Evolutionary conservation across 1,140 invertebrate species (phyloP), one percentile per base, ranked within the genome.

Genomic region (Epicauta chinensis): DNA sequence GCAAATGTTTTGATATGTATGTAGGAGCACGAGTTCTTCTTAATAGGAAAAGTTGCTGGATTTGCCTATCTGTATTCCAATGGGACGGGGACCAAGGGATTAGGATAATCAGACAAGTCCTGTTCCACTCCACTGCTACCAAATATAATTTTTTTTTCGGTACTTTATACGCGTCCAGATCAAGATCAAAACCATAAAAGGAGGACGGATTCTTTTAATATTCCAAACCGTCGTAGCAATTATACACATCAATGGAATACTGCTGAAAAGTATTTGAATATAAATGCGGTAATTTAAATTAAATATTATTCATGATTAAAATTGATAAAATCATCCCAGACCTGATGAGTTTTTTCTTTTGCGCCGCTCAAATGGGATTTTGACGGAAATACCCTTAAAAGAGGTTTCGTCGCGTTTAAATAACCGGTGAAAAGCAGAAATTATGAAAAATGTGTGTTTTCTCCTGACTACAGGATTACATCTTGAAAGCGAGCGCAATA

Each of bases 1-100:
- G 58, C 58, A 60, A 60, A 60, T 60, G 44, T 53, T 60, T 56
- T 52, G 54, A 60, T 60, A 60, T 60, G 55, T 60, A 56, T 60
- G 58, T 60, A 47, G 46, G 41, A 49, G 58, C 58, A 60, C 58
- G 58, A 60, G 50, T 60, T 60, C 58, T 53, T 56, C 51, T 57
- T 60, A 60, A 60, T 60, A 50, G 58, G 58, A 56, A 60, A 60
- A 60, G 58, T 60, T 58, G 46, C 37, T 23, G 34, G 43, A 52
- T 50, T 56, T 29, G 47, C 39, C 58, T 57, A 60, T 60, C 58
- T 56, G 58, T 60, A 60, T 60, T 60, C 58, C 50, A 40, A 47
- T 53, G 38, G 55, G 51, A 57, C 51, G 41, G 45, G 51, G 54
- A 51, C 46, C 58, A 49, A n/a, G 42, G 55, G 51, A 60, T 57